Percentiles rank a stretch among this genome's conserved stretches.
Evolutionary conservation across 1,140 invertebrate species (phyloP).

Genomic region (Drosophila ohnishii): DNA sequence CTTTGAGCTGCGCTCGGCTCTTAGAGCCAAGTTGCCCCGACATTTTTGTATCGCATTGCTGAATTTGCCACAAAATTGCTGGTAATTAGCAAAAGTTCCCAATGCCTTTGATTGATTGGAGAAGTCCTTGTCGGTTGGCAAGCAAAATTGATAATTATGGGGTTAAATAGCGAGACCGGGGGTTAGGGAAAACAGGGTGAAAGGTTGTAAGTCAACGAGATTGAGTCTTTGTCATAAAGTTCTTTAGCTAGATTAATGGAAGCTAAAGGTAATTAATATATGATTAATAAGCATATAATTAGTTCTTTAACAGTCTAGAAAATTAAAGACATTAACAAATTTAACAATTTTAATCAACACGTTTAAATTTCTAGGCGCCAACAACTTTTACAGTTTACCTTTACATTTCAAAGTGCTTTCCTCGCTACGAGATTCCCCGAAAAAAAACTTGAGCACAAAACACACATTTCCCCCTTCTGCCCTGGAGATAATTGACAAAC

Average conservation of each 20-base stretch:
- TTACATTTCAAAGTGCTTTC: conserved; percentile 10
- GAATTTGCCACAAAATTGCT: conserved; percentile 31
- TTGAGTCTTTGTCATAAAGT: neutral
- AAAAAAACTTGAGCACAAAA: conserved; percentile 11
- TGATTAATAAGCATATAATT: neutral
- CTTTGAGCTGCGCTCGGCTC: conserved; percentile 30
- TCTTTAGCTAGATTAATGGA: neutral
- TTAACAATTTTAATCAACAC: neutral
- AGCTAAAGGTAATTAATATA: neutral
- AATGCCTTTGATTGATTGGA: conserved; percentile 28
- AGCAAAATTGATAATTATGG: conserved; percentile 12
- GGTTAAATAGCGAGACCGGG: conserved; percentile 12
- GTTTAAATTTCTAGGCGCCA: neutral
- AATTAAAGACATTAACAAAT: neutral
- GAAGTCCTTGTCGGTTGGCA: conserved; percentile 7
- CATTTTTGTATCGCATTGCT: conserved; percentile 38
- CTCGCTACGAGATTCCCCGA: neutral
- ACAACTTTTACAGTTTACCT: neutral
- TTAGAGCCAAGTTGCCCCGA: conserved; percentile 29
- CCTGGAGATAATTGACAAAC: conserved; percentile 37
- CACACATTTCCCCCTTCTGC: conserved; percentile 16
- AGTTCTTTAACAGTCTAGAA: neutral
- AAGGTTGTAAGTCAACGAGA: neutral
- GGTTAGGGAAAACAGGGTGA: neutral
- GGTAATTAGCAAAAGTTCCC: conserved; percentile 47